Evolutionary conservation across 1,140 invertebrate genomes (phyloP).

Genomic region (Cyrtorhinus lividipennis): DNA sequence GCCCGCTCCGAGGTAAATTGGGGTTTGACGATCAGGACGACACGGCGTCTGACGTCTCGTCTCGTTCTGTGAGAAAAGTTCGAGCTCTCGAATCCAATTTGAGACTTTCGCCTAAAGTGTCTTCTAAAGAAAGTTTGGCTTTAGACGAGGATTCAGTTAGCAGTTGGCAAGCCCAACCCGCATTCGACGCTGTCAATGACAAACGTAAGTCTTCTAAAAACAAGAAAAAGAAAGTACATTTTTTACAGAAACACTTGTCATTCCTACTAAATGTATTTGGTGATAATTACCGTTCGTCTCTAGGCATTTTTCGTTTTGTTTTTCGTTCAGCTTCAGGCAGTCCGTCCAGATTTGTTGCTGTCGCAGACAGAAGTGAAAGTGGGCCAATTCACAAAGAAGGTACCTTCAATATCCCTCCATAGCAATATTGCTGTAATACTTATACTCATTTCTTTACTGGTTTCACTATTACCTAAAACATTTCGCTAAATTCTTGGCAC

Average conservation of each 20-base stretch:
- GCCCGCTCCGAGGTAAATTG: background rate
- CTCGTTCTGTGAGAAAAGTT: background rate
- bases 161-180: background rate
- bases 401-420: no score
- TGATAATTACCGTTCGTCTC: background rate
- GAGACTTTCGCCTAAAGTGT: background rate
- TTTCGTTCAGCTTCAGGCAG: background rate
- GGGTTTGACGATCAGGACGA: background rate
- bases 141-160: background rate
- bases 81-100: background rate
- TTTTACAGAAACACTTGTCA: no score
- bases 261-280: no score
- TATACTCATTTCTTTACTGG: no score
- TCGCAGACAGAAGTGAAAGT: background rate
- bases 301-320: background rate
- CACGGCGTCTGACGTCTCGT: background rate
- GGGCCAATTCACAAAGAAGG: background rate
- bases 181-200: background rate
- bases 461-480: no score
- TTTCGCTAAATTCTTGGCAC: no score
- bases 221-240: no score
- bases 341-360: background rate
- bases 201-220: constrained; percentile 1
- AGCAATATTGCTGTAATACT: no score
- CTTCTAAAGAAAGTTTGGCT: background rate